Evolutionary conservation across 2,797 vertebrate genomes (phyloP), one percentile per base, ranked within the genome.

Genomic region (Lutjanus campechanus): DNA sequence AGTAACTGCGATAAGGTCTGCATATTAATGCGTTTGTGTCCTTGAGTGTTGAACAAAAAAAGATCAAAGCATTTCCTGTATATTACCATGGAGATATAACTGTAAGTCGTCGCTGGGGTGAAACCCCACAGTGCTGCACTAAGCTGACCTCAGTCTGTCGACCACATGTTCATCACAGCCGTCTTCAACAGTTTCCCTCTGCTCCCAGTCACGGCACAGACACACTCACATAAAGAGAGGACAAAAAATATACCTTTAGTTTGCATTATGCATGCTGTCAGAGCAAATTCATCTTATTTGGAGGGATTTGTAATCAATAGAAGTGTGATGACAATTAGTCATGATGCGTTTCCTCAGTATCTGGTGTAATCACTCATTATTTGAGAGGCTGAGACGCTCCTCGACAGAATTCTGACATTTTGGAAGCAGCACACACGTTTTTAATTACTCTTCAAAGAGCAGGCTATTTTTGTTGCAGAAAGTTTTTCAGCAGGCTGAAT

Each of bases 401-500:
- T 68, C 67, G 3, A 44, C 70, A 12, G 62, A 81, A 69, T 72
- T 60, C 64, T 82, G 82, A 85, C 82, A 82, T 84, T 83, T 77
- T 89, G 79, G 76, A 83, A 53, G 72, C 77, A 1, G 64, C 72
- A 69, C 81, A 85, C 69, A 58, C 56, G 58, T 84, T 87, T 93
- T 87, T 88, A 89, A 93, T 93, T 88, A 89, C 76, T 89, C 86
- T 78, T 93, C 80, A 92, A 92, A 93, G 86, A 74, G 72, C 62
- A 53, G 46, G 68, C 80, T 89, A 66, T 86, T 89, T 85, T 73
- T 69, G 73, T 68, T 43, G 22, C 59, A 66, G 56, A 83, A 82
- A 59, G 72, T 83, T 85, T 89, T 60, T 17, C 51, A 83, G 76
- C 50, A 17, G 81, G 29, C 68, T 77, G 77, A 85, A 72, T 12